These are phyloP conservation scores for Philereme transversata DNA, from an alignment of 2,888 invertebrate species.

Conservation along the genomic window DNA sequence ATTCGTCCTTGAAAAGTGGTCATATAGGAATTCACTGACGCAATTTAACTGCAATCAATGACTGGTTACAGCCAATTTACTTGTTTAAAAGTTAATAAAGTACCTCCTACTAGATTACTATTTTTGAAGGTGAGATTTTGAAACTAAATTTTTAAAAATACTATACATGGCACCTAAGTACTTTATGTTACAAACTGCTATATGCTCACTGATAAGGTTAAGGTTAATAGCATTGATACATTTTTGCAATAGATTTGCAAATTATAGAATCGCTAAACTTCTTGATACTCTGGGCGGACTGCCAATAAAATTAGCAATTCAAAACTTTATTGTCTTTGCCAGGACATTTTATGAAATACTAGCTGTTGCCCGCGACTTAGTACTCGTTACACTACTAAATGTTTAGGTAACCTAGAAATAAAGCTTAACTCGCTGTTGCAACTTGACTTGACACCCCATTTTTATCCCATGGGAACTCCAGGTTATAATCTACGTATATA, in stretches of 20 bases:
- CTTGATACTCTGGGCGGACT: neutral
- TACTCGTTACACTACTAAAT: too few species aligned
- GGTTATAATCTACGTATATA: too few species aligned
- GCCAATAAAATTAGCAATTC: conserved; percentile 4
- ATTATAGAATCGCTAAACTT: neutral
- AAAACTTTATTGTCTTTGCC: neutral
- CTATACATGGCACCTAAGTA: too few species aligned
- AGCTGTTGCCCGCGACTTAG: too few species aligned
- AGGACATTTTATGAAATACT: too few species aligned
- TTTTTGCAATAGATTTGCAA: conserved; percentile 1
- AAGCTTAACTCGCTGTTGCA: too few species aligned
- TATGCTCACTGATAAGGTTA: neutral
- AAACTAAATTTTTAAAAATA: neutral
- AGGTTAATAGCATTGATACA: conserved; percentile 3
- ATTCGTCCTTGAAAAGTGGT: conserved; percentile 32
- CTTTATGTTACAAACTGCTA: neutral
- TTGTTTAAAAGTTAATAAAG: conserved; percentile 7
- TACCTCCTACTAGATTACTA: neutral
- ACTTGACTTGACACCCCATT: too few species aligned
- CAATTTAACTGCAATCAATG: conserved; percentile 27
- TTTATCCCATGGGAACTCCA: too few species aligned
- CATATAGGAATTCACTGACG: conserved; percentile 36
- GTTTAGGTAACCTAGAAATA: too few species aligned
- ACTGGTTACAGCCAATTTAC: conserved; percentile 17
- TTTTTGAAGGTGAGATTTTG: conserved; percentile 20